Conservation (phyloP, 2,113 vertebrate species). For the Bos indicus region DNA sequence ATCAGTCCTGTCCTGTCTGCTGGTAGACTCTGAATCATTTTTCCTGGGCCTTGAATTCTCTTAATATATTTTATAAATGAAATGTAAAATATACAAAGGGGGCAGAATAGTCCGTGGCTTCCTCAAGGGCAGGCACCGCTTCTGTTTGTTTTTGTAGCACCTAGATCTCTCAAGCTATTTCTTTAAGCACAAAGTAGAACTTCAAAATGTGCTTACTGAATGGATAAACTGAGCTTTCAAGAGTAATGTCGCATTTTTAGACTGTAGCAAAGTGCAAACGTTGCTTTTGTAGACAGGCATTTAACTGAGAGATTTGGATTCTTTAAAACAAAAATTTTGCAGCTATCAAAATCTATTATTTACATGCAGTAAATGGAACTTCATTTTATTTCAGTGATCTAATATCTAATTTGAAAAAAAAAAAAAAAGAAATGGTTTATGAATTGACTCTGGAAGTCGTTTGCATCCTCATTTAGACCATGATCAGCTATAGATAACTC, state of each 20-base stretch:
- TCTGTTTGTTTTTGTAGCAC: neutral
- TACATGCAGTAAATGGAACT: neutral
- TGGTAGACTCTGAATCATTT: neutral
- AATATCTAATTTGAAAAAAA: neutral
- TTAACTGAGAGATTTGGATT: neutral
- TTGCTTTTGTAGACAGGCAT: neutral
- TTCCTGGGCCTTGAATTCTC: neutral
- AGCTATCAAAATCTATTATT: neutral
- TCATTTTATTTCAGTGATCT: neutral
- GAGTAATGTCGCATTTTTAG: neutral
- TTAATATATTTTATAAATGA: neutral
- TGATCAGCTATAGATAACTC: neutral
- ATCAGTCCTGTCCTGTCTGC: neutral
- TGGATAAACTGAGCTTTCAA: neutral
- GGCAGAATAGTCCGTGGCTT: neutral
- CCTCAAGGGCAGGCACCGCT: neutral
- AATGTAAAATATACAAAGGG: neutral
- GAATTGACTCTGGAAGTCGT: neutral
- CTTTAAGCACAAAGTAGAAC: neutral
- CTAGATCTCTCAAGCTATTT: neutral
- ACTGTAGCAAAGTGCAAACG: neutral
- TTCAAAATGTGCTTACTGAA: neutral
- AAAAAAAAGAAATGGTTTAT: neutral
- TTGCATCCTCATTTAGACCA: neutral
- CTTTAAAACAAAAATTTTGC: neutral